Evolutionary conservation across 2,888 invertebrate genomes (phyloP).

Genomic region (Capitulum mitella): DNA sequence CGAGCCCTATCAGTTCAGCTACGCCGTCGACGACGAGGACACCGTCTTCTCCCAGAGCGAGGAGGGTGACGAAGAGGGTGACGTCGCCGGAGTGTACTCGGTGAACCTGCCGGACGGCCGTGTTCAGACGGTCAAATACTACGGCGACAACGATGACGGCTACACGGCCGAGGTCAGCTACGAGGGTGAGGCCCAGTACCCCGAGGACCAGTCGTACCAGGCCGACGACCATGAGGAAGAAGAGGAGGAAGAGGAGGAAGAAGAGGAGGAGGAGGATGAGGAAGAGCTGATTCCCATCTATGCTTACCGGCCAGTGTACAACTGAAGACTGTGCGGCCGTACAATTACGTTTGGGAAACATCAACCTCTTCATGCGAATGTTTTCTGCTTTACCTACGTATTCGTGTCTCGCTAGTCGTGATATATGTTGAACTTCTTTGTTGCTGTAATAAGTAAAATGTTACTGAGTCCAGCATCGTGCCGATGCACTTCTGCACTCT

Average conservation of each 20-base stretch:
- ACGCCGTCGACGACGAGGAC: conserved; percentile 9
- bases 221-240: neutral
- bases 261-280: neutral
- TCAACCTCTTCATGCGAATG: no score
- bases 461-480: no score
- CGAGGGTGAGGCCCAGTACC: conserved; percentile 10
- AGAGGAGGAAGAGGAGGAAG: neutral
- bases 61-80: neutral
- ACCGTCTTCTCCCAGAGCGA: conserved; percentile 17
- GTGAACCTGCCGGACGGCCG: conserved; percentile 17
- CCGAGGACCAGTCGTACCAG: neutral
- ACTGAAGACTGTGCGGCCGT: no score
- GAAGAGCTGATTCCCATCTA: neutral
- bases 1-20: conserved; percentile 5
- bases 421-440: no score
- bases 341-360: no score
- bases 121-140: neutral
- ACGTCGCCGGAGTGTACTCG: neutral
- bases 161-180: conserved; percentile 21
- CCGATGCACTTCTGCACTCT: no score
- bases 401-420: no score
- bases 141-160: neutral
- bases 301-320: neutral
- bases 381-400: no score
- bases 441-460: no score